Percentiles rank a stretch among this genome's conserved stretches.
These are phyloP conservation scores for Mactromeris polynyma DNA, from an alignment of 2,888 invertebrate genomes.

Conservation along the genomic window DNA sequence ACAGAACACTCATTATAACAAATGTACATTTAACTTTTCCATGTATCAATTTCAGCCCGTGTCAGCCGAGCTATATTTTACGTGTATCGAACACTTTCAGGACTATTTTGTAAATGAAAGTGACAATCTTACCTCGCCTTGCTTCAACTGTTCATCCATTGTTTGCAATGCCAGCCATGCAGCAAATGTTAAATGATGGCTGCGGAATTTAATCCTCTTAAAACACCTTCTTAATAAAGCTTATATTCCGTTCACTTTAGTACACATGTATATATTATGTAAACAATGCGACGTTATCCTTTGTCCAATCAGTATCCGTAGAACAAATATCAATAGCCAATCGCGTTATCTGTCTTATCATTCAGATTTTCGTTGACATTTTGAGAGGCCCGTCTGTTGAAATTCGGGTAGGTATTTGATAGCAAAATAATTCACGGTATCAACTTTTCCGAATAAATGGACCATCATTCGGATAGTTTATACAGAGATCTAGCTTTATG, in stretches of 20 bases:
- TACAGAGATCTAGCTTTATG: no score
- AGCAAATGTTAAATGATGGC: not conserved
- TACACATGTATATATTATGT: conserved; percentile 44
- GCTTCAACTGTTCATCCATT: conserved; percentile 28
- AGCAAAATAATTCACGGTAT: not conserved
- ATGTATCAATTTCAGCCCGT: no score
- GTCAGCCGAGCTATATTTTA: no score
- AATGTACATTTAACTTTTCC: no score
- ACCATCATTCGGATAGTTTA: no score
- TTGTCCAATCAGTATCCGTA: conserved; percentile 34
- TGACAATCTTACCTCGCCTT: conserved; percentile 26
- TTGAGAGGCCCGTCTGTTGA: not conserved
- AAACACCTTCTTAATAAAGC: conserved; percentile 20
- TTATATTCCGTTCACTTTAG: not conserved
- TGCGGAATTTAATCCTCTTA: not conserved
- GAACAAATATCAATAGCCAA: conserved; percentile 26
- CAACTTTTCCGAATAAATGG: no score
- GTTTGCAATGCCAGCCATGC: conserved; percentile 7
- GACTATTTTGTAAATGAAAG: no score
- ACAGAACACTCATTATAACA: no score
- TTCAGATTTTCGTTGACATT: not conserved
- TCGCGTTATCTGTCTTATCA: conserved; percentile 11
- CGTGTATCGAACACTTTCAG: no score
- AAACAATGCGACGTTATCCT: conserved; percentile 28
- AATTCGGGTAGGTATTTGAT: not conserved